These are phyloP conservation scores for Penaeus vannamei DNA, from an alignment of 1,140 invertebrate species.

Conservation along the genomic window DNA sequence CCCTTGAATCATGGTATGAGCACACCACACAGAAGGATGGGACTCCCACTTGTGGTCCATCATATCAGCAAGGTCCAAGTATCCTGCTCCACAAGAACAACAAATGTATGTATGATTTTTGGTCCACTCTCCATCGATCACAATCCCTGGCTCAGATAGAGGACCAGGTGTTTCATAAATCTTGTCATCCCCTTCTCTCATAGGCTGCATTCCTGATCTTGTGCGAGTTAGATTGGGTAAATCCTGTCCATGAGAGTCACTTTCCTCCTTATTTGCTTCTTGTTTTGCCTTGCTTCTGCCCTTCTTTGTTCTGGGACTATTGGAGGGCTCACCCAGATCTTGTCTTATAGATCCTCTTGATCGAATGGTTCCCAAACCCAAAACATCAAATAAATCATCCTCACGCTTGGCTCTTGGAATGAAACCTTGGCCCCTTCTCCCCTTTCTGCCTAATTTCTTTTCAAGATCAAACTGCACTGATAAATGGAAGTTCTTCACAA, in stretches of 20 bases:
- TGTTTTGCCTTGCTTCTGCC: background rate
- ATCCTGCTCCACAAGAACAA: constrained; percentile 62
- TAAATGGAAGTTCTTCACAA: constrained; percentile 47
- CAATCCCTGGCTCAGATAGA: background rate
- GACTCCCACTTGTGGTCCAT: constrained; percentile 68
- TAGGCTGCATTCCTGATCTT: constrained; percentile 52
- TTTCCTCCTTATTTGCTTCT: constrained; percentile 2
- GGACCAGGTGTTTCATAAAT: background rate
- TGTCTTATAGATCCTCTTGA: constrained; percentile 3
- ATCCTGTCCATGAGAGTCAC: background rate
- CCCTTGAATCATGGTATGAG: constrained; percentile 66
- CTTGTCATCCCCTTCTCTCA: background rate
- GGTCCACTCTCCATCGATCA: constrained; percentile 61
- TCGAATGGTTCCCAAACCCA: constrained; percentile 37
- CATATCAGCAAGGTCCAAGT: constrained; percentile 63
- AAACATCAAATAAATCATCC: constrained; percentile 56
- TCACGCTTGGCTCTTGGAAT: constrained; percentile 21
- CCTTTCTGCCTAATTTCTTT: constrained; percentile 47
- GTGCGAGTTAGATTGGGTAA: constrained; percentile 37
- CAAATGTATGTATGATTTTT: constrained; percentile 63
- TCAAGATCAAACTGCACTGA: constrained; percentile 49
- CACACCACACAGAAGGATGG: constrained; percentile 64
- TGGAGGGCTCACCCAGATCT: background rate
- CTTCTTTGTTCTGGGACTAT: constrained; percentile 4
- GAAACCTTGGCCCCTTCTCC: background rate